Evolutionary conservation across 2,888 invertebrate genomes (phyloP).

Genomic region (Lingula anatina): DNA sequence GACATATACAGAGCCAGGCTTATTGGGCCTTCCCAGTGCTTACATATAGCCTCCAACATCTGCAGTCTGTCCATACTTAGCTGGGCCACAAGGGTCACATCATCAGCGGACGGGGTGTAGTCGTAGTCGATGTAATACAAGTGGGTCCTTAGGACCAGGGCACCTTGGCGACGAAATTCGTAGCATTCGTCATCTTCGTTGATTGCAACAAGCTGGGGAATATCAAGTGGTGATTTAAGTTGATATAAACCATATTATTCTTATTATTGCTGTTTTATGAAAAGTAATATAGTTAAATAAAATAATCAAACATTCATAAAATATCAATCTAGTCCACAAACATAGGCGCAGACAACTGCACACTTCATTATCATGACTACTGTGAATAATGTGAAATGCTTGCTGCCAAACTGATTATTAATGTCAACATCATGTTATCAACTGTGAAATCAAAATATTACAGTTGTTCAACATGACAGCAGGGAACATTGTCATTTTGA

Average conservation of each 20-base stretch:
- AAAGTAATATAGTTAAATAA: constrained; percentile 1
- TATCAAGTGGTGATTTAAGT: neutral
- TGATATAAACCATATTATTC: neutral
- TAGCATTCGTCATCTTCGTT: constrained; percentile 67
- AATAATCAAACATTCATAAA: too few species aligned
- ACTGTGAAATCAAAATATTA: too few species aligned
- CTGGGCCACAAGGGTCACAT: constrained; percentile 81
- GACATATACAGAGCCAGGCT: constrained; percentile 82
- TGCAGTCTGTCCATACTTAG: constrained; percentile 80
- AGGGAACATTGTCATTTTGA: neutral
- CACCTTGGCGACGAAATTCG: constrained; percentile 70
- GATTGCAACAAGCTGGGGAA: constrained; percentile 23
- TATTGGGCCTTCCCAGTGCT: constrained; percentile 83
- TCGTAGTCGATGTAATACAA: constrained; percentile 76
- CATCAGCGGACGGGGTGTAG: constrained; percentile 58
- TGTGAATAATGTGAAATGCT: too few species aligned
- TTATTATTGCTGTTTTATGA: neutral
- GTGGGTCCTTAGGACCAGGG: constrained; percentile 72
- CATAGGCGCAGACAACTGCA: too few species aligned
- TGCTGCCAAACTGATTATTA: too few species aligned
- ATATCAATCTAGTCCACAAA: too few species aligned
- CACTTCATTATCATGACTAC: too few species aligned
- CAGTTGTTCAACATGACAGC: too few species aligned
- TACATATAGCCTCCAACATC: constrained; percentile 75
- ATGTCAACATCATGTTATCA: too few species aligned